Evolutionary conservation across 2,797 vertebrate genomes (phyloP), one percentile per base, ranked within the genome.

Genomic region (Miichthys miiuy): DNA sequence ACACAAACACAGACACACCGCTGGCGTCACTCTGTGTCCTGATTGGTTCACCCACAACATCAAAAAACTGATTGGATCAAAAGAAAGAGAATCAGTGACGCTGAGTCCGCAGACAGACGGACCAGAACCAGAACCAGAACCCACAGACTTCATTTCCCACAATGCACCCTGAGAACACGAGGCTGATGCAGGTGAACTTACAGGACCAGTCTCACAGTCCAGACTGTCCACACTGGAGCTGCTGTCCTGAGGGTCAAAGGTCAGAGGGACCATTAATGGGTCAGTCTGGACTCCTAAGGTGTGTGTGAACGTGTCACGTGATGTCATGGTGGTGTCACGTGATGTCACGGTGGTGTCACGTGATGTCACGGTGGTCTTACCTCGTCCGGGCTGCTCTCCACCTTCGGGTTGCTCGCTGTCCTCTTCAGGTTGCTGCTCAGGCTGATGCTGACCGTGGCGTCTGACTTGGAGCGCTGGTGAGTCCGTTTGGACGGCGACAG

Each of bases 401-500:
- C 98, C 86, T 97, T 98, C 8, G 98, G 98, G 81, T 99, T 99
- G 91, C 97, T 99, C 83, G 97, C 96, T 1, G 98, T 99, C 66
- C 98, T 96, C 91, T 99, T 99, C 86, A 99, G 92, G 93, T 97
- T 98, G 95, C 96, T 98, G 96, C 97, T 96, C 71, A 98, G 95
- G 73, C 97, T 98, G 93, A 98, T 95, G 92, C 96, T 96, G 69
- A 94, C 96, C 0, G 98, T 98, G 73, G 98, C 98, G 0, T 99
- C 98, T 0, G 98, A 99, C 83, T 99, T 99, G 81, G 98, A 99
- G 80, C 98, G 95, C 93, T 99, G 98, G 87, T 99, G 98, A 51
- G 98, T 99, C 87, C 98, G 93, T 90, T 98, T 98, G 82, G 97
- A 97, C 0, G 98, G 98, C 0, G 98, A 99, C 20, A 97, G 89